Base-by-base conservation (phyloP, 2,888 invertebrate genomes). In the Tetramorium bicarinatum region DNA sequence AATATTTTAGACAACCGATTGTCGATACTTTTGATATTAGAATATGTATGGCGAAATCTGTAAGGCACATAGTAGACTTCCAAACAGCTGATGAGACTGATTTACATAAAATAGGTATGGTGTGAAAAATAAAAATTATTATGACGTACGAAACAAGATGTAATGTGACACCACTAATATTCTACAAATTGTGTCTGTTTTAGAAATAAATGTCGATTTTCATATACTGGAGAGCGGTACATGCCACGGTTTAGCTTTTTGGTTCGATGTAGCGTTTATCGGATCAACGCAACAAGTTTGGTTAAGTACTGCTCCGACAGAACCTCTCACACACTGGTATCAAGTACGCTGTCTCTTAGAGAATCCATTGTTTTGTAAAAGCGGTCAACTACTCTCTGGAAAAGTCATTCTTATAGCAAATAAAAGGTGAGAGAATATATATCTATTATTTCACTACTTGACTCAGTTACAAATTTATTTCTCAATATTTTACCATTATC, bases 271-370 rank as follows among this genome's bases (percentile, higher is more conserved):
- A 38, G 97, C 99, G 88, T 99, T 99, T 95, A 97, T 98, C 84
- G 99, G 99, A 54, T 97, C 97, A 66, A 97, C 97, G 84, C 97
- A 98, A 93, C 97, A 98, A 85, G 97, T 99, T 83, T 99, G 99
- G 99, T 95, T 99, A 49, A 99, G 99, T 9, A 99, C 99, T 8
- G 97, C 99, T 0, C 99, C 99, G 0, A 99, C 99, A 3, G 99
- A 99, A 94, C 99, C 99, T 0, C 95, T 99, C 29, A 99, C 99
- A 44, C 99, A 99, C 95, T 99, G 99, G 99, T 99, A 99, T 95
- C 99, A 99, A 95, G 99, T 99, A 2, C 97, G 99, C 47, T 99
- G 99, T 95, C 96, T 99, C 86, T 95, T 99, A 79, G 98, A 99
- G 94, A 97, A 97, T 90, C 99, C 99, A 1, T 96, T 99, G 67